A percentile compares a stretch with the other conserved stretches of the same genome.
Conservation (phyloP, 2,888 invertebrate species). For the Pomacea canaliculata region DNA sequence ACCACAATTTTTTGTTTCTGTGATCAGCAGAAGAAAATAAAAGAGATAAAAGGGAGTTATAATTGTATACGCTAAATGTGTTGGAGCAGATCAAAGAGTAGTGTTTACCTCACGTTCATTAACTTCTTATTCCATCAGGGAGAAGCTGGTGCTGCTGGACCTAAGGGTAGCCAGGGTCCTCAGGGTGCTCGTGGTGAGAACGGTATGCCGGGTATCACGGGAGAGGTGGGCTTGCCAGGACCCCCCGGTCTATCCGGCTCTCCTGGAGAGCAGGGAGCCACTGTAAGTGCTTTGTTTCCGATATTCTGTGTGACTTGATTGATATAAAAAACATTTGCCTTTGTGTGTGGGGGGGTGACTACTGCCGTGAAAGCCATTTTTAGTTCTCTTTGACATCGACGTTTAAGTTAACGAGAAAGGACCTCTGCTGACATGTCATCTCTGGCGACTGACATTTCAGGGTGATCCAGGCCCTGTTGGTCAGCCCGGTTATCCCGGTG, state of each 20-base stretch:
- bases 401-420: no score
- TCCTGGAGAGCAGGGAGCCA: conserved; percentile 56
- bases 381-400: no score
- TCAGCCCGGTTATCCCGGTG: conserved; percentile 55
- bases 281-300: conserved; percentile 39
- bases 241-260: conserved; percentile 52
- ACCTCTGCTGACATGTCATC: no score
- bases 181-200: conserved; percentile 59
- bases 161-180: conserved; percentile 56
- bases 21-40: no score
- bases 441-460: conserved; percentile 15
- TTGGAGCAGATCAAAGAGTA: no score
- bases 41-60: no score
- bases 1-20: no score
- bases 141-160: conserved; percentile 52
- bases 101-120: no score
- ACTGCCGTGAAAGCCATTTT: no score
- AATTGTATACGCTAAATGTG: no score
- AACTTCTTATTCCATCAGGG: conserved; percentile 36
- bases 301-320: neutral
- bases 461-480: conserved; percentile 46
- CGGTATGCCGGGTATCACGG: conserved; percentile 52
- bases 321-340: no score
- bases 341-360: no score
- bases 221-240: conserved; percentile 53